A percentile compares a stretch with the other conserved stretches of the same genome.
Conservation (phyloP, 64 coral and sea anemone genomes). For the Acropora tenuis region DNA sequence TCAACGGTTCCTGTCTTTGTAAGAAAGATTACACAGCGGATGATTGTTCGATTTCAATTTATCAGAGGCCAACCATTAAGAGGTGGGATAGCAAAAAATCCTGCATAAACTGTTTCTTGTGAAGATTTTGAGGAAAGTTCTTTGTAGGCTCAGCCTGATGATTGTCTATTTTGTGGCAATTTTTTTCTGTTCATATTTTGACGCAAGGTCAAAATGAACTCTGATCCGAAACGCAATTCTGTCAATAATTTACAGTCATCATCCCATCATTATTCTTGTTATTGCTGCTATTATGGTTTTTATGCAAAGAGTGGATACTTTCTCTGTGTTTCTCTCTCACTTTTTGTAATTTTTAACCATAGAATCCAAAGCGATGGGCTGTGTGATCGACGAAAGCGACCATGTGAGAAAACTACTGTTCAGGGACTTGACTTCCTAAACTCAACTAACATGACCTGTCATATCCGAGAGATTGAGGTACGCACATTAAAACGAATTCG, state of each 20-base stretch:
- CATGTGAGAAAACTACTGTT: neutral
- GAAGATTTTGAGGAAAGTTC: too few relatives aligned
- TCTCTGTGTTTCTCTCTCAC: too few relatives aligned
- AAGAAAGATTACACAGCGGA: constrained; percentile 46
- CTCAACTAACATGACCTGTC: constrained; percentile 35
- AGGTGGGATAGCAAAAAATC: neutral
- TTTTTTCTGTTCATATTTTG: too few relatives aligned
- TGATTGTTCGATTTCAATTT: constrained; percentile 45
- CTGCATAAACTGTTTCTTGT: too few relatives aligned
- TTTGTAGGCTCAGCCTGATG: too few relatives aligned
- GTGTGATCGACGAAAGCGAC: constrained; percentile 49
- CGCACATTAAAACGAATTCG: neutral
- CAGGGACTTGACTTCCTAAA: constrained; percentile 22
- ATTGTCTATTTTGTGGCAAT: neutral
- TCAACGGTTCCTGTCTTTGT: constrained; percentile 56
- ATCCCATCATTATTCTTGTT: too few relatives aligned
- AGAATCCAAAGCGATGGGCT: constrained; percentile 22
- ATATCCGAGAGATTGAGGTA: constrained; percentile 40
- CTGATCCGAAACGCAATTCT: too few relatives aligned
- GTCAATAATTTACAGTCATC: too few relatives aligned
- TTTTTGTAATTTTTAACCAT: too few relatives aligned
- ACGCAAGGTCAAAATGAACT: too few relatives aligned
- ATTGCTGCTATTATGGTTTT: too few relatives aligned
- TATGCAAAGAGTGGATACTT: too few relatives aligned
- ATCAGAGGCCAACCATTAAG: neutral